Percentiles rank a stretch among this genome's conserved stretches.
Evolutionary conservation across 2,797 vertebrate species (phyloP).

Genomic region (Enteromius anoplus): DNA sequence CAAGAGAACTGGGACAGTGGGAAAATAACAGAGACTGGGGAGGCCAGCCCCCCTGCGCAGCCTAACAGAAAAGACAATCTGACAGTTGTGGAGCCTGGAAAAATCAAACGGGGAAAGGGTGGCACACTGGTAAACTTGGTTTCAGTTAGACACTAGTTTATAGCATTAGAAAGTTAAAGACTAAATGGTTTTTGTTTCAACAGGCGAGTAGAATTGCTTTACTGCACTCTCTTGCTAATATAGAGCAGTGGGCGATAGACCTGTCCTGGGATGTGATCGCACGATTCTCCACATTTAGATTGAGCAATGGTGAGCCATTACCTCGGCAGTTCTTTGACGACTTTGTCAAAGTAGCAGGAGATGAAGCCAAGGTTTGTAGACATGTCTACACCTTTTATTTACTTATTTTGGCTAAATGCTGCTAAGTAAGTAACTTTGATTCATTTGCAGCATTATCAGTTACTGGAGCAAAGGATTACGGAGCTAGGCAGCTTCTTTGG

Average conservation of each 20-base stretch:
- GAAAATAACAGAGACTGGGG: constrained; percentile 67
- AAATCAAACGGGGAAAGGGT: constrained; percentile 75
- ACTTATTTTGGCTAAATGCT: background rate
- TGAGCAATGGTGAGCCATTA: constrained; percentile 63
- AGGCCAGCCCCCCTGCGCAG: constrained; percentile 62
- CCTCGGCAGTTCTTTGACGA: constrained; percentile 71
- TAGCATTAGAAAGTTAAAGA: background rate
- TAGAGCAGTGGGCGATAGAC: constrained; percentile 76
- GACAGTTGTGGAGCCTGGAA: constrained; percentile 69
- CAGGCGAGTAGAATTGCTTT: constrained; percentile 73
- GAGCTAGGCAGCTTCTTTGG: constrained; percentile 72
- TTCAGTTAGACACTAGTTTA: background rate
- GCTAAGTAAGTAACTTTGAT: background rate
- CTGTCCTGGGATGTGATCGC: constrained; percentile 74
- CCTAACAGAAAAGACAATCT: constrained; percentile 68
- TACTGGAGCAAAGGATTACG: constrained; percentile 68
- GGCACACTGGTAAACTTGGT: constrained; percentile 67
- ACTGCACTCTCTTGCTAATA: constrained; percentile 74
- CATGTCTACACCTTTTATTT: background rate
- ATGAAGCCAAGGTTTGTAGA: constrained; percentile 72
- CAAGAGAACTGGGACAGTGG: constrained; percentile 67
- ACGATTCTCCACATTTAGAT: constrained; percentile 65
- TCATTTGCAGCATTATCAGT: constrained; percentile 68
- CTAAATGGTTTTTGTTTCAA: constrained; percentile 29
- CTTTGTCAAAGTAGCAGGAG: constrained; percentile 75